phyloP scores from a whole-genome alignment of 2,113 vertebrate genomes.

The Pholis gunnellus region DNA sequence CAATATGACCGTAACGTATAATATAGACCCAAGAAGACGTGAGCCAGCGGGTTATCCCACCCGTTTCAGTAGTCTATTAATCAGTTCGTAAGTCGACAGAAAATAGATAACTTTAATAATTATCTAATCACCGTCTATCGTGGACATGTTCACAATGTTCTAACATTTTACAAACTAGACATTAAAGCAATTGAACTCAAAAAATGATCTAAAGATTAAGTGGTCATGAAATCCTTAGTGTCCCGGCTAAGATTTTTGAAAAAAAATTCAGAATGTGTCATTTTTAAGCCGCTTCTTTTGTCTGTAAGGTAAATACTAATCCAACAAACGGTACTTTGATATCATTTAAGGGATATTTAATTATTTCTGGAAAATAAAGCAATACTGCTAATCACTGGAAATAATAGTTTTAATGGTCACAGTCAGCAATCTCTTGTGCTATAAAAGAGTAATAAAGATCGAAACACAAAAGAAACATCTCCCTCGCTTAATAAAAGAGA shows the following conservation, averaged over 20 bases:
- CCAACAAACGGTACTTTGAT: not conserved
- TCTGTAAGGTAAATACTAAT: not conserved
- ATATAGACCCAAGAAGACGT: not conserved
- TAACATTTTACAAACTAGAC: not conserved
- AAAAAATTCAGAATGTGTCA: not conserved
- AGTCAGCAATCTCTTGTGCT: slow-evolving; percentile 52
- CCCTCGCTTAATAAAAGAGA: slow-evolving; percentile 31
- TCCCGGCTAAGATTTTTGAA: not conserved
- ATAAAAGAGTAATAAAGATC: slow-evolving; percentile 43
- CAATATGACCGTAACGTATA: slow-evolving; percentile 5
- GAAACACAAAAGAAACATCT: slow-evolving; percentile 20
- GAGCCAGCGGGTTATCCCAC: not conserved
- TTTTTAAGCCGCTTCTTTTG: not conserved
- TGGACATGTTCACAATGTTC: not conserved
- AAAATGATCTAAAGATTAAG: not conserved
- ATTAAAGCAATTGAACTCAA: not conserved
- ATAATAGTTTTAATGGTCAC: not conserved
- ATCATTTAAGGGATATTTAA: slow-evolving; percentile 15
- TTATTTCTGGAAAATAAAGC: slow-evolving; percentile 17
- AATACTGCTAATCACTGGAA: not conserved
- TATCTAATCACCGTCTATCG: not conserved
- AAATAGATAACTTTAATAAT: not conserved
- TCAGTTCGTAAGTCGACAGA: not conserved
- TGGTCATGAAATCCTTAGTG: not conserved
- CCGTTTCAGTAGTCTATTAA: not conserved